Percentiles rank a stretch among this genome's conserved stretches.
These are phyloP conservation scores for Rhagium mordax DNA, from an alignment of 2,888 invertebrate genomes.

Conservation along the genomic window DNA sequence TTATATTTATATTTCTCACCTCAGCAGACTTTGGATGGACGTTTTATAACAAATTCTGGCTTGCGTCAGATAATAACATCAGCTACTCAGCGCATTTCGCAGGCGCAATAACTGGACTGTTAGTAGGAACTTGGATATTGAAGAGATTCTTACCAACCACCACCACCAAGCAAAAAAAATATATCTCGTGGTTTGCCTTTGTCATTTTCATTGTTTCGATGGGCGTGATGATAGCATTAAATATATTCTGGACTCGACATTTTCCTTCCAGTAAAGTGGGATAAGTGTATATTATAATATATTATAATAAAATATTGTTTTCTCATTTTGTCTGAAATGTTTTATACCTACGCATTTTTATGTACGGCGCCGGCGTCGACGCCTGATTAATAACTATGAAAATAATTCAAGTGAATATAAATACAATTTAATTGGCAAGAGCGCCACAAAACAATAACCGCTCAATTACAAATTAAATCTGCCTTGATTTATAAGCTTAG, in stretches of 20 bases:
- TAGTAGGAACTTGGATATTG: slow-evolving; percentile 78
- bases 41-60: slow-evolving; percentile 87
- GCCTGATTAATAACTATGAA: too few relatives aligned
- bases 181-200: slow-evolving; percentile 80
- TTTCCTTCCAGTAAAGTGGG: slow-evolving; percentile 35
- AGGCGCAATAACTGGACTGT: slow-evolving; percentile 87
- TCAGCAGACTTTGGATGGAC: slow-evolving; percentile 90
- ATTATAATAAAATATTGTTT: too few relatives aligned
- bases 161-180: slow-evolving; percentile 78
- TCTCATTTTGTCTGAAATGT: too few relatives aligned
- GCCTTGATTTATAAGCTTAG: too few relatives aligned
- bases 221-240: slow-evolving; percentile 69
- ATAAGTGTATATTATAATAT: too few relatives aligned
- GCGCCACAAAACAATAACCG: too few relatives aligned
- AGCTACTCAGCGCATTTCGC: slow-evolving; percentile 95
- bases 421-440: too few relatives aligned
- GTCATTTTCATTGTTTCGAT: slow-evolving; percentile 80
- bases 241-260: slow-evolving; percentile 52
- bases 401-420: too few relatives aligned
- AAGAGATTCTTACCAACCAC: slow-evolving; percentile 75
- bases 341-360: too few relatives aligned
- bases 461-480: too few relatives aligned
- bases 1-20: slow-evolving; percentile 85
- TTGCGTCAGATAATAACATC: slow-evolving; percentile 79
- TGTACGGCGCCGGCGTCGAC: too few relatives aligned